Evolutionary conservation across 2,797 vertebrate species (phyloP), one percentile per base, ranked within the genome.

Genomic region (Garrulus glandarius): DNA sequence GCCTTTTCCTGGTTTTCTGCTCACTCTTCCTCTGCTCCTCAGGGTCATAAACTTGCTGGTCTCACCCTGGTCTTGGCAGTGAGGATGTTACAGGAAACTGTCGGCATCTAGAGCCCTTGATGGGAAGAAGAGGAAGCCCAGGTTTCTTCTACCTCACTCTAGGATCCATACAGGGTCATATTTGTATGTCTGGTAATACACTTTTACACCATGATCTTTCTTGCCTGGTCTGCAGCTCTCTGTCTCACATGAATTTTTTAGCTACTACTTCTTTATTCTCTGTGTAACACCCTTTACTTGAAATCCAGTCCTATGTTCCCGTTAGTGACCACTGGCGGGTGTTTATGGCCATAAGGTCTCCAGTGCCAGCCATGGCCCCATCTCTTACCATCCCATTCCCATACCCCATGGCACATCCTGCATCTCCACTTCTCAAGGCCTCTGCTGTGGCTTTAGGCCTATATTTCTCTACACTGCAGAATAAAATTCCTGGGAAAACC

Each of bases 371-470:
- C 44, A 59, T 29, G n/a, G 22, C 12, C 23, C 10, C 2, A 1
- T 59, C 41, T 60, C 41, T 56, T 50, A 23, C 9, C 3, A 5
- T 44, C 12, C 20, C 18, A 17, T 65, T 49, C 30, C 46, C 1
- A 2, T 17, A 16, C 3, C 4, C 9, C 1, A 8, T 0, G 1
- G 32, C 5, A 1, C 15, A 44, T 56, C 15, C 49, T 47, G 5
- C 13, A 9, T 21, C 13, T 44, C 13, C 37, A 11, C 26, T 69
- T 72, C 52, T 30, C 36, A 61, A 47, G 29, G 11, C 12, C 47
- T 72, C 30, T 69, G 26, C 20, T 57, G 10, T 46, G 44, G 0
- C 20, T 26, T 34, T 36, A 13, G 20, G 11, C 32, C 18, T 10
- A 0, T 64, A 24, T 56, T 84, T 84, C 37, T 78, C 41, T 63